phyloP scores from a whole-genome alignment of 2,888 invertebrate species.

The Philaethria dido region DNA sequence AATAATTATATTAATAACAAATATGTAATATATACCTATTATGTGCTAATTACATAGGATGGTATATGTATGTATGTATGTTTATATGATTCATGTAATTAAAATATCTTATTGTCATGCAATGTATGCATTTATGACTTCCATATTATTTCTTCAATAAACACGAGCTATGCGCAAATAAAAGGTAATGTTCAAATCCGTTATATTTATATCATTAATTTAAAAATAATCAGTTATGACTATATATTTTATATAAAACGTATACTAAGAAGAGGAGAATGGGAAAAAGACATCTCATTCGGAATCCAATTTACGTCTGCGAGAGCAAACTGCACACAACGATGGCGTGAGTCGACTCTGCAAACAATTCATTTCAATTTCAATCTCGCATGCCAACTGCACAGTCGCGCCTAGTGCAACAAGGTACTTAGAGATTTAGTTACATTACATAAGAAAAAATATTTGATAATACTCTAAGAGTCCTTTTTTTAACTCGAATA shows the following conservation, averaged over 20 bases:
- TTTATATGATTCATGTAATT: too few species aligned
- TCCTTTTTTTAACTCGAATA: background rate
- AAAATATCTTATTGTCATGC: too few species aligned
- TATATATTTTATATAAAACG: background rate
- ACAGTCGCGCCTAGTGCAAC: conserved; percentile 45
- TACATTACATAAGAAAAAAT: background rate
- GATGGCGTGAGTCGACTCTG: conserved; percentile 58
- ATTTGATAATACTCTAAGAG: background rate
- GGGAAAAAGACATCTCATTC: conserved; percentile 63
- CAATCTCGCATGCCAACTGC: conserved; percentile 61
- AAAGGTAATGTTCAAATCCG: background rate
- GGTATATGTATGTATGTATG: too few species aligned
- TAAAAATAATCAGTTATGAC: background rate
- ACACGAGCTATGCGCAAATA: too few species aligned
- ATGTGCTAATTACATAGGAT: too few species aligned
- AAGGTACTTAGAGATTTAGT: conserved; percentile 1
- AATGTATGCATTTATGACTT: too few species aligned
- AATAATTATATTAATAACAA: too few species aligned
- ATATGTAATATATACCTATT: too few species aligned
- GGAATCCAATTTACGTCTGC: conserved; percentile 70
- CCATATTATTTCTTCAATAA: too few species aligned
- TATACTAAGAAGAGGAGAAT: conserved; percentile 18
- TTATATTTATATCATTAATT: background rate
- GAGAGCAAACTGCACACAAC: conserved; percentile 65
- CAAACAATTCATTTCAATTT: conserved; percentile 80